Base-by-base conservation (phyloP, 2,113 vertebrate genomes). In the Ictidomys tridecemlineatus region DNA sequence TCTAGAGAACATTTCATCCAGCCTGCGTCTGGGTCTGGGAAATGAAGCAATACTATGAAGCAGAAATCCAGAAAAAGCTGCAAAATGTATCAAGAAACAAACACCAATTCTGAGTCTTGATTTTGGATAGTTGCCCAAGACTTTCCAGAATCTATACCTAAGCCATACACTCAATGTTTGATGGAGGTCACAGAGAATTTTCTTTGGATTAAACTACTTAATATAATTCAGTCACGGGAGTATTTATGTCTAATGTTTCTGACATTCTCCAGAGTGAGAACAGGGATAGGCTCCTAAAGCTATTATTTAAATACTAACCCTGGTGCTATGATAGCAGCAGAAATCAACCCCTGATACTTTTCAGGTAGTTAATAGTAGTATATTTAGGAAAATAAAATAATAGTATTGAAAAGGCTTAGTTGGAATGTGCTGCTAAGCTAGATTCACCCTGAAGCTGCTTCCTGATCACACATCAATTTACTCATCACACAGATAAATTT, bases 321-420 rank as follows among this genome's bases (percentile, higher is more conserved):
- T 72, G 48, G n/a, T 58, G 51, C n/a, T 63, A 12, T 0, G 1
- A 1, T 14, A 48, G 7, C 34, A 88, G 74, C 22, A 56, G 39
- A 7, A 91, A 63, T 76, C 65, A 94, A 30, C 16, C 3, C 51
- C 28, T 14, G 39, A 48, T 76, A 10, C 6, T 77, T 91, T 73
- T 22, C 26, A 69, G 45, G 8, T 34, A 86, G n/a, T 1, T 80
- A 73, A 20, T 39, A 72, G 58, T 37, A 85, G 4, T 72, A 8
- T 67, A 28, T 91, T 93, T 89, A 13, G 2, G 22, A 82, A 97
- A 97, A 94, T 58, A 51, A 77, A 90, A 26, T 65, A 48, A 76
- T 88, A 39, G 85, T 58, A 39, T 61, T 34, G 10, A 3, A 70
- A 53, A 84, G 14, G 18, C 28, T 74, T 39, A 12, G 0, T 85